Percentiles rank a stretch among this genome's conserved stretches.
Conservation (phyloP, 1,140 invertebrate species). For the Scaptomyza graminum region DNA sequence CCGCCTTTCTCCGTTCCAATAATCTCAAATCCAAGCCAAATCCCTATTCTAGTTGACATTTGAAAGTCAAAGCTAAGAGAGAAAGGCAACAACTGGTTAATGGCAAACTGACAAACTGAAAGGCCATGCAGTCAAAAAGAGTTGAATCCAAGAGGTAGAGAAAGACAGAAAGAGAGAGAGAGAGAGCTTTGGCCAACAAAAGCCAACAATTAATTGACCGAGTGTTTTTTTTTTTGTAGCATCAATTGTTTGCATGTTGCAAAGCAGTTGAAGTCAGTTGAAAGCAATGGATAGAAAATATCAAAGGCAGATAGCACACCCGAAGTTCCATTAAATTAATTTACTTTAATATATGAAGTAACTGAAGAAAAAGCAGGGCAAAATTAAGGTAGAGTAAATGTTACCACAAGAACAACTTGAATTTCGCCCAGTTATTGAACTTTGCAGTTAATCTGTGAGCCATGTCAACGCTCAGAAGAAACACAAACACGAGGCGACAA, state of each 20-base stretch:
- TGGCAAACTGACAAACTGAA: neutral
- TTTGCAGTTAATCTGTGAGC: slow-evolving; percentile 63
- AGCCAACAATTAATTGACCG: slow-evolving; percentile 9
- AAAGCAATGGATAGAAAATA: too few relatives aligned
- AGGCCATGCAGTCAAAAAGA: too few relatives aligned
- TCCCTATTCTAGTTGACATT: slow-evolving; percentile 1
- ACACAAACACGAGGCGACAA: slow-evolving; percentile 53
- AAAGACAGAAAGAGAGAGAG: neutral
- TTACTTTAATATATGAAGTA: too few relatives aligned
- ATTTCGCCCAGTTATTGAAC: slow-evolving; percentile 59
- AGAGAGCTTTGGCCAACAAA: too few relatives aligned
- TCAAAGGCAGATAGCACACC: too few relatives aligned
- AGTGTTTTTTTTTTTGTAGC: neutral
- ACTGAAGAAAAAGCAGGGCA: too few relatives aligned
- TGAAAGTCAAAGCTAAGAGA: slow-evolving; percentile 1
- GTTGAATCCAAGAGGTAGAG: too few relatives aligned
- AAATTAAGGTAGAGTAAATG: slow-evolving; percentile 26
- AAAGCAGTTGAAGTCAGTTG: too few relatives aligned
- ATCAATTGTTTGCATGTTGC: too few relatives aligned
- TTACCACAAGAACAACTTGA: slow-evolving; percentile 33
- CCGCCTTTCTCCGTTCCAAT: neutral
- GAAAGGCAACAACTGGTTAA: too few relatives aligned
- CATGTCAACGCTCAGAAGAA: slow-evolving; percentile 45
- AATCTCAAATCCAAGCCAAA: neutral
- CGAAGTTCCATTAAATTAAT: too few relatives aligned